Conservation (phyloP, 2,797 vertebrate genomes). For the Florisuga fusca region DNA sequence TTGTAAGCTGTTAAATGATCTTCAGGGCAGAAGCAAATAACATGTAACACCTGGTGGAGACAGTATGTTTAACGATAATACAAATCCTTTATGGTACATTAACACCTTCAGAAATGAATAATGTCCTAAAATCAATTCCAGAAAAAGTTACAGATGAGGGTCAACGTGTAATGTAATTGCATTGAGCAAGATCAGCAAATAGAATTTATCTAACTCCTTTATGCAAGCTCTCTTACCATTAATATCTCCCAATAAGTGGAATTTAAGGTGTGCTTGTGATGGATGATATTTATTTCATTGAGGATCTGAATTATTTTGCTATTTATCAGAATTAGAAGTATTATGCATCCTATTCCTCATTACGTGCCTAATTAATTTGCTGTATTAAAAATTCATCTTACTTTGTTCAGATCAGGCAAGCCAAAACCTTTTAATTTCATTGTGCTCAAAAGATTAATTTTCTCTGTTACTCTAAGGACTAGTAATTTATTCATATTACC, state of each 20-base stretch:
- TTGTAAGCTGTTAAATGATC: conserved; percentile 74
- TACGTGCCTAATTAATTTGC: conserved; percentile 82
- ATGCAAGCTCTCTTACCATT: conserved; percentile 59
- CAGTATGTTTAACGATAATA: conserved; percentile 75
- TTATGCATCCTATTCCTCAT: conserved; percentile 74
- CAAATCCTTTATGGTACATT: conserved; percentile 80
- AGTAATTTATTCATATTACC: conserved; percentile 68
- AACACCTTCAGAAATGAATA: conserved; percentile 80
- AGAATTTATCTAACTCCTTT: conserved; percentile 75
- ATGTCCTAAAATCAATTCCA: conserved; percentile 77
- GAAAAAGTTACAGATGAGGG: conserved; percentile 82
- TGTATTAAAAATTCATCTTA: conserved; percentile 82
- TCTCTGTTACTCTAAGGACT: conserved; percentile 47
- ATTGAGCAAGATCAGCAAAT: conserved; percentile 71
- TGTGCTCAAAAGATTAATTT: conserved; percentile 73
- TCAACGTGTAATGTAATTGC: conserved; percentile 80
- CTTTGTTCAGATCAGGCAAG: conserved; percentile 68
- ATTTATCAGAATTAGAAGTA: conserved; percentile 81
- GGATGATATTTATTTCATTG: conserved; percentile 81
- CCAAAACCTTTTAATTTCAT: conserved; percentile 76
- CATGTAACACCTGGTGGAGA: conserved; percentile 76
- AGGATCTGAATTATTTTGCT: conserved; percentile 73
- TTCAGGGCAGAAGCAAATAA: conserved; percentile 72
- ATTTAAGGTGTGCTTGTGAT: conserved; percentile 76
- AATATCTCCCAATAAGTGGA: conserved; percentile 78